phyloP scores from a whole-genome alignment of 35 echinoderm and acorn worm genomes.

The Holothuria glaberrima region DNA sequence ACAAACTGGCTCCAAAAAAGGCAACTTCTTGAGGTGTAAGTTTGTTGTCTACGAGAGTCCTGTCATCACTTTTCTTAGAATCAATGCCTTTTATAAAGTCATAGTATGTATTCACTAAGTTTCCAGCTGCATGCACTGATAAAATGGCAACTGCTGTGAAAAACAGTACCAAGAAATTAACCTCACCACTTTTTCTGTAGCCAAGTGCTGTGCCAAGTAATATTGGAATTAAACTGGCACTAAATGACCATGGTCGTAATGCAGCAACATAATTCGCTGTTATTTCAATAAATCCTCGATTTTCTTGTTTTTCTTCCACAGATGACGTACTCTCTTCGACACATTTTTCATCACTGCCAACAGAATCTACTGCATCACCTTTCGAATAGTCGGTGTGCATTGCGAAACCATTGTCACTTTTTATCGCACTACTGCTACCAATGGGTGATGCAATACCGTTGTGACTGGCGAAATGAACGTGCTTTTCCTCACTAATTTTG shows the following conservation, averaged over 20 bases:
- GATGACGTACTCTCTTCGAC: neutral
- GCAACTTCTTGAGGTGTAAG: conserved; percentile 79
- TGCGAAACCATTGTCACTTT: neutral
- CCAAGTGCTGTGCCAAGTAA: conserved; percentile 84
- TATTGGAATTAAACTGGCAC: conserved; percentile 80
- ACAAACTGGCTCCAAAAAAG: conserved; percentile 83
- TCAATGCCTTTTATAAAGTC: conserved; percentile 94
- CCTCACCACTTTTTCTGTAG: conserved; percentile 65
- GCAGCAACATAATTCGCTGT: conserved; percentile 41
- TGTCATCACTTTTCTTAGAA: conserved; percentile 94
- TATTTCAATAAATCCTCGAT: neutral
- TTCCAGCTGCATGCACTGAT: conserved; percentile 94
- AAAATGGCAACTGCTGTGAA: conserved; percentile 75
- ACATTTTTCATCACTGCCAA: too few relatives aligned
- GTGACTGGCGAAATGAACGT: too few relatives aligned
- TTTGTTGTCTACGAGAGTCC: conserved; percentile 85
- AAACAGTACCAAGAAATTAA: conserved; percentile 53
- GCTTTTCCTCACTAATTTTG: too few relatives aligned
- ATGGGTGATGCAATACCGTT: conserved; percentile 4
- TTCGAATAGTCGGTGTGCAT: neutral
- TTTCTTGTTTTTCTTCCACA: neutral
- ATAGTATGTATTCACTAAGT: conserved; percentile 96
- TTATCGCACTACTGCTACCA: conserved; percentile 52
- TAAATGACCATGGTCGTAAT: conserved; percentile 91
- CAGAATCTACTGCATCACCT: neutral